A percentile compares a stretch with the other conserved stretches of the same genome.
These are phyloP conservation scores for Chaetodon auriga DNA, from an alignment of 2,113 vertebrate species.

Conservation along the genomic window DNA sequence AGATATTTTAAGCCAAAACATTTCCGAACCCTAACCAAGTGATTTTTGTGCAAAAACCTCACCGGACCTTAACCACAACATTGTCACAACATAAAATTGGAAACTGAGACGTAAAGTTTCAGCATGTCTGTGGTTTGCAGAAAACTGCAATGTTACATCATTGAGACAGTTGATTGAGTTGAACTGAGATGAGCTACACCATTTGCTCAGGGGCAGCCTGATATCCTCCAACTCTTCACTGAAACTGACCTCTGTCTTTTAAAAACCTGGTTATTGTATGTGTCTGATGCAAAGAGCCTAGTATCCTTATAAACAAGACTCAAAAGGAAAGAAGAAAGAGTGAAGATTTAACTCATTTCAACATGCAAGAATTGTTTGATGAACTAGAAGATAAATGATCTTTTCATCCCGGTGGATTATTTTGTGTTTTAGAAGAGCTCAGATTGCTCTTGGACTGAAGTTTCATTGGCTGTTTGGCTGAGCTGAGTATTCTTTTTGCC, in stretches of 20 bases:
- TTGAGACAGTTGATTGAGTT: no score
- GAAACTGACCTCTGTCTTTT: background rate
- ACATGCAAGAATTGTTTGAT: background rate
- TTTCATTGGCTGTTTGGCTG: constrained; percentile 11
- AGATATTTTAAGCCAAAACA: no score
- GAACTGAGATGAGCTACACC: no score
- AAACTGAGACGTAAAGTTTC: no score
- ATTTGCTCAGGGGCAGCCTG: background rate
- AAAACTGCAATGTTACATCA: no score
- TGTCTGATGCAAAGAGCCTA: background rate
- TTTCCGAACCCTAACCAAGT: no score
- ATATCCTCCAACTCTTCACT: background rate
- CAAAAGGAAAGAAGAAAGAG: background rate
- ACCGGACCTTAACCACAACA: no score
- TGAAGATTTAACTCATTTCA: background rate
- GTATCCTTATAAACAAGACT: background rate
- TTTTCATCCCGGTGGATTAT: background rate
- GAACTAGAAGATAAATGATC: background rate
- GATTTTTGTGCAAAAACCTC: no score
- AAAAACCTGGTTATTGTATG: background rate
- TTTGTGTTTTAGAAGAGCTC: background rate
- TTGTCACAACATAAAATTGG: no score
- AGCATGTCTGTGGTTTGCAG: no score
- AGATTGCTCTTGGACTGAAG: background rate
- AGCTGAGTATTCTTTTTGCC: constrained; percentile 18